Percentiles rank a stretch among this genome's conserved stretches.
Evolutionary conservation across 2,797 vertebrate genomes (phyloP).

Genomic region (Schizothorax lantsangensis): DNA sequence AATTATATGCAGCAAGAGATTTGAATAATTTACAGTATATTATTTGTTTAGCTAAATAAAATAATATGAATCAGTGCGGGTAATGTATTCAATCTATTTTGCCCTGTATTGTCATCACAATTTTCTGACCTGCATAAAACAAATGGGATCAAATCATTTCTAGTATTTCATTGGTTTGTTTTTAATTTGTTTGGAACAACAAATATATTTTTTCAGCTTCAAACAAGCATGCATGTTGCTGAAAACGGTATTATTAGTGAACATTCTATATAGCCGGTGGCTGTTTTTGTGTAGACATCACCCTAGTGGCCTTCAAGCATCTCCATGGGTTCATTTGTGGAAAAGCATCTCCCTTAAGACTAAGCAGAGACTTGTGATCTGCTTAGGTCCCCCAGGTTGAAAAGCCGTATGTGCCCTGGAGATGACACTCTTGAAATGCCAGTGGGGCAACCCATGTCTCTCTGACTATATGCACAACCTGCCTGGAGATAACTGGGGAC

Average conservation of each 20-base stretch:
- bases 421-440: slow-evolving; percentile 33
- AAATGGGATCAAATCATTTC: not conserved
- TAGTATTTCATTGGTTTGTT: not conserved
- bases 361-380: slow-evolving; percentile 16
- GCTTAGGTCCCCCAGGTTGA: slow-evolving; percentile 21
- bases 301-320: slow-evolving; percentile 8
- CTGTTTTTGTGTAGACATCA: slow-evolving; percentile 23
- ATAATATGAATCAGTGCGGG: not conserved
- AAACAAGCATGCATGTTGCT: not conserved
- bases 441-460: slow-evolving; percentile 4
- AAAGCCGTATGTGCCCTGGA: slow-evolving; percentile 22
- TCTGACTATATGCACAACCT: slow-evolving; percentile 3
- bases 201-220: not conserved
- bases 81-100: not conserved
- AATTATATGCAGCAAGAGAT: not conserved
- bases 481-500: slow-evolving; percentile 11
- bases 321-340: slow-evolving; percentile 11
- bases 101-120: not conserved
- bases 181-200: not conserved
- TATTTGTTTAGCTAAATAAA: not conserved
- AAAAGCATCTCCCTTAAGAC: slow-evolving; percentile 14
- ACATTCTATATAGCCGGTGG: not conserved
- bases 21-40: not conserved
- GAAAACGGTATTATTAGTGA: not conserved
- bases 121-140: not conserved